Conservation (phyloP, 2,797 vertebrate genomes). For the Sarcoramphus papa region DNA sequence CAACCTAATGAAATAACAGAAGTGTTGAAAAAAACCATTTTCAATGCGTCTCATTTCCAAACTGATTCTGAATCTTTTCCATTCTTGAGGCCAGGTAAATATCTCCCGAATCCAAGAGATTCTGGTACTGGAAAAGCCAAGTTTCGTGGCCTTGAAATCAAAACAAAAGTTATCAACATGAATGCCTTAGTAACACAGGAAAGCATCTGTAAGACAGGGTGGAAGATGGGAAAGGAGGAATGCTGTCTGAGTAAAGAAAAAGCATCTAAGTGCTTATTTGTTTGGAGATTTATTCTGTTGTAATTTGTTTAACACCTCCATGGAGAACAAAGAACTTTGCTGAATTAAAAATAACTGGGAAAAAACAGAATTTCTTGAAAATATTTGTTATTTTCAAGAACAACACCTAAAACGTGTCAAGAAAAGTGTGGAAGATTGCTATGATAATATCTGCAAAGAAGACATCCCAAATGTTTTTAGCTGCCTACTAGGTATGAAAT, state of each 20-base stretch:
- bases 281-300: background rate
- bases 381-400: background rate
- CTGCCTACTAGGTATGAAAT: conserved; percentile 25
- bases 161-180: background rate
- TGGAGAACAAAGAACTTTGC: background rate
- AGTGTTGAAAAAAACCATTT: background rate
- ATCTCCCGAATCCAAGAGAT: background rate
- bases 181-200: background rate
- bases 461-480: background rate
- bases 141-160: background rate
- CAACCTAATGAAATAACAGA: background rate
- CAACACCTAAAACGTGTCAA: background rate
- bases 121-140: background rate
- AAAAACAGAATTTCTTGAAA: background rate
- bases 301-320: background rate
- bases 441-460: background rate
- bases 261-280: background rate
- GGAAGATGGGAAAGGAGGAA: background rate
- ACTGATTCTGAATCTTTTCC: background rate
- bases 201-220: background rate
- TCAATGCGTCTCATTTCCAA: background rate
- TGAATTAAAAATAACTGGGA: background rate
- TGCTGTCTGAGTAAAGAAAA: background rate
- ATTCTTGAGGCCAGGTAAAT: background rate
- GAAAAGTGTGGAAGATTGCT: background rate